Percentiles rank a stretch among this genome's conserved stretches.
These are phyloP conservation scores for Drosophila sordidapex DNA, from an alignment of 2,888 invertebrate species.

Conservation along the genomic window DNA sequence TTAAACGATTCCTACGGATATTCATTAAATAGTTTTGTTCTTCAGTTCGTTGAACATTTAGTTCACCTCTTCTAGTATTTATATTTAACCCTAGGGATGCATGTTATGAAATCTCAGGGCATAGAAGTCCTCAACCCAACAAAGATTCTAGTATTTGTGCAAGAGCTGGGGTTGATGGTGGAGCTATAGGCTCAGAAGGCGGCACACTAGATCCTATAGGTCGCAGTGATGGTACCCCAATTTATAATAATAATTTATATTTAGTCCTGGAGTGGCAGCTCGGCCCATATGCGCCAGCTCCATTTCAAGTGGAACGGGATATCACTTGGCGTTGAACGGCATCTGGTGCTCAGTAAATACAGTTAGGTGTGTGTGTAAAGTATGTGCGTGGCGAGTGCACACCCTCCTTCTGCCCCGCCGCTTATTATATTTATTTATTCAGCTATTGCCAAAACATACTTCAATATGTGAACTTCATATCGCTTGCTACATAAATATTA, in stretches of 20 bases:
- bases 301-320: conserved; percentile 23
- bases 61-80: no score
- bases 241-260: neutral
- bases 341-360: conserved; percentile 23
- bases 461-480: conserved; percentile 62
- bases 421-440: conserved; percentile 67
- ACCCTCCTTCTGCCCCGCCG: conserved; percentile 31
- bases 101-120: no score
- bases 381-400: conserved; percentile 12
- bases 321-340: conserved; percentile 40
- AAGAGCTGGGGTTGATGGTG: no score
- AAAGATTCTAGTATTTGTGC: no score
- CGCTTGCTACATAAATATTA: conserved; percentile 76
- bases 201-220: no score
- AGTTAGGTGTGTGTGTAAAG: neutral
- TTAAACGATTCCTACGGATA: neutral
- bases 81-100: no score
- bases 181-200: no score
- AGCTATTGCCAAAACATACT: conserved; percentile 64
- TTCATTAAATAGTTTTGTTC: neutral
- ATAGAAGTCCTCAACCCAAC: no score
- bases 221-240: no score
- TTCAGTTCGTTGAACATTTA: neutral
- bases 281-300: conserved; percentile 47
- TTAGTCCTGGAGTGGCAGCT: neutral